A percentile compares a stretch with the other conserved stretches of the same genome.
Conservation (phyloP, 2,888 invertebrate genomes). For the Caradrina kadenii region DNA sequence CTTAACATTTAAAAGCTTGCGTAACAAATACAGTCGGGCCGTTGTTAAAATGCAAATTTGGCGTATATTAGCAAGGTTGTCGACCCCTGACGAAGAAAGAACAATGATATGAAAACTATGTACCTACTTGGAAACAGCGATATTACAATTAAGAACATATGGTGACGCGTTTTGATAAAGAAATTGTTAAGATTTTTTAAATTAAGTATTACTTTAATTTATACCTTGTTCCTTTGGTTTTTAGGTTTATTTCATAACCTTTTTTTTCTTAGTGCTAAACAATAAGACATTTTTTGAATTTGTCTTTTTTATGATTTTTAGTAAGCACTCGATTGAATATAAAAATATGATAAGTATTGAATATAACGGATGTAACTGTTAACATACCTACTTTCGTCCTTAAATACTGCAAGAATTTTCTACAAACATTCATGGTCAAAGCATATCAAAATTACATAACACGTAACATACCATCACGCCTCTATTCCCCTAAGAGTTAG, state of each 20-base stretch:
- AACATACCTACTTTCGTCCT: no score
- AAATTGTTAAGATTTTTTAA: neutral
- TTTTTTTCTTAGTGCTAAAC: no score
- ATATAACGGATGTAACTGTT: no score
- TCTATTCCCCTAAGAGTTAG: no score
- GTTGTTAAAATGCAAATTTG: conserved; percentile 67
- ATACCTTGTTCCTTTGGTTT: neutral
- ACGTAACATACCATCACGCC: no score
- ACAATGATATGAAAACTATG: conserved; percentile 59
- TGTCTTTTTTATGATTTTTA: no score
- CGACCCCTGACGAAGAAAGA: conserved; percentile 56
- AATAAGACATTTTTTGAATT: no score
- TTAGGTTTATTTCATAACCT: neutral
- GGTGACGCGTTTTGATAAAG: conserved; percentile 31
- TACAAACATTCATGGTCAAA: conserved; percentile 2
- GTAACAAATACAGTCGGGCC: conserved; percentile 53
- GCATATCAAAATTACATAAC: neutral
- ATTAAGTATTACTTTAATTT: neutral
- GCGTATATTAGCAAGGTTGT: conserved; percentile 57
- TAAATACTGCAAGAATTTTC: neutral
- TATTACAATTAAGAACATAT: conserved; percentile 25
- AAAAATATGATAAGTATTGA: no score
- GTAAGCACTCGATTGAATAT: no score
- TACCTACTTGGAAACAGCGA: conserved; percentile 44
- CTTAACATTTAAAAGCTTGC: conserved; percentile 32